These are phyloP conservation scores for Vanessa atalanta DNA, from an alignment of 1,140 invertebrate species.

Conservation along the genomic window DNA sequence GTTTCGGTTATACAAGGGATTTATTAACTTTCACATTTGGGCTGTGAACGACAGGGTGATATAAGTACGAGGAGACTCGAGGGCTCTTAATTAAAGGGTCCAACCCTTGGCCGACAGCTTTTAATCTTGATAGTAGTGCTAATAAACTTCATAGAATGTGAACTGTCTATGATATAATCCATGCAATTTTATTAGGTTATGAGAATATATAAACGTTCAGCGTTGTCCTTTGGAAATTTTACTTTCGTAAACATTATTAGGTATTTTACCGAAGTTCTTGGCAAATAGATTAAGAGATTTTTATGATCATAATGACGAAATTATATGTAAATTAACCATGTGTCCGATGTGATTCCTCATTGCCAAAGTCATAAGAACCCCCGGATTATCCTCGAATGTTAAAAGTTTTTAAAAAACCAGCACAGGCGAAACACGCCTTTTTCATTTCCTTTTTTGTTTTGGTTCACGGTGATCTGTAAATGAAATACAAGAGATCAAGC, in stretches of 20 bases:
- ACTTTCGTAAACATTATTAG: not conserved
- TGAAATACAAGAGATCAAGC: too few species aligned
- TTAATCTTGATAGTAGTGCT: conserved; percentile 58
- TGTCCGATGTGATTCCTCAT: too few species aligned
- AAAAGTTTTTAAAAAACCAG: too few species aligned
- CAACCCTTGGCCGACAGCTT: conserved; percentile 47
- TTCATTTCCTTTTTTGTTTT: too few species aligned
- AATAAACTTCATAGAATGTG: conserved; percentile 53
- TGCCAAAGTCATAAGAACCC: too few species aligned
- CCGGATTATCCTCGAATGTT: too few species aligned
- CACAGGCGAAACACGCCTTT: too few species aligned
- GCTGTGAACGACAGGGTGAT: conserved; percentile 41
- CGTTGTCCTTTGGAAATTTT: not conserved
- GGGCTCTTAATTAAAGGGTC: conserved; percentile 58
- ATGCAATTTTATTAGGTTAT: conserved; percentile 15
- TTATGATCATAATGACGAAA: too few species aligned
- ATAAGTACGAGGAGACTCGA: conserved; percentile 54
- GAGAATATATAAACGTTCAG: not conserved
- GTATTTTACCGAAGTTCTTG: too few species aligned
- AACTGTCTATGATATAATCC: conserved; percentile 24
- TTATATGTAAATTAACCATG: too few species aligned
- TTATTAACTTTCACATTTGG: conserved; percentile 36
- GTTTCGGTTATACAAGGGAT: conserved; percentile 21
- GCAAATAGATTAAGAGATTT: too few species aligned
- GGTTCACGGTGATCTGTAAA: too few species aligned